Percentiles rank a stretch among this genome's conserved stretches.
These are phyloP conservation scores for Aspidoscelis tigris DNA, from an alignment of 2,113 vertebrate species.

Conservation along the genomic window DNA sequence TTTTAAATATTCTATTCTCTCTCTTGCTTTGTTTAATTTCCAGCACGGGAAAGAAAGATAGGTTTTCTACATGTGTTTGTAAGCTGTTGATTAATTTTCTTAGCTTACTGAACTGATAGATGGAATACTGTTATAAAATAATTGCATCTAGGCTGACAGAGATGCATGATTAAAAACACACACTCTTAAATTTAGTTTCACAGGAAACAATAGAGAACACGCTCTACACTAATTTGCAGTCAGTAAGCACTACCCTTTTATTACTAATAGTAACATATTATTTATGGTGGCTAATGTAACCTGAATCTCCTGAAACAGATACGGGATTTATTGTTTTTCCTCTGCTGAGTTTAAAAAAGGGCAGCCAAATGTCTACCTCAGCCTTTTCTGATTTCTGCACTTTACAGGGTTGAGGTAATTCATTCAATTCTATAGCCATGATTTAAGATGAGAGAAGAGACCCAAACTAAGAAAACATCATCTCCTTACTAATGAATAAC, in stretches of 20 bases:
- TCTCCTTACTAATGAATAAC: background rate
- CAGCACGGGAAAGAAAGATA: background rate
- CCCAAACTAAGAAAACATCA: fast-evolving
- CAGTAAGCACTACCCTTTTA: background rate
- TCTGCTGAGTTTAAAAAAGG: constrained; percentile 1
- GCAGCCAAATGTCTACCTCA: background rate
- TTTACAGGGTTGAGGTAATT: constrained; percentile 3
- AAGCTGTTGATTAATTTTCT: background rate
- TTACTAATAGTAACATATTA: background rate
- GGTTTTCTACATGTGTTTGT: constrained; percentile 2
- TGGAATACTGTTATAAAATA: background rate
- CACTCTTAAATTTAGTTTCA: constrained; percentile 28
- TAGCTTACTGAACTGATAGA: constrained; percentile 15
- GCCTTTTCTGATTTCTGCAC: background rate
- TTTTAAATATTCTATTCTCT: background rate
- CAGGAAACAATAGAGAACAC: constrained; percentile 12
- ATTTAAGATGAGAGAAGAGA: constrained; percentile 4
- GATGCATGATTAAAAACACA: background rate
- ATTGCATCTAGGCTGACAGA: constrained; percentile 22
- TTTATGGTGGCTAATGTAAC: background rate
- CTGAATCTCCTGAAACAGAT: background rate
- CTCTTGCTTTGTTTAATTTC: background rate
- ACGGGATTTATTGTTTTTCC: fast-evolving
- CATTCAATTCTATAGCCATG: background rate
- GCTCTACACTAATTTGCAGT: constrained; percentile 8